phyloP scores from a whole-genome alignment of 1,140 invertebrate genomes.

The Caenorhabditis inopinata region DNA sequence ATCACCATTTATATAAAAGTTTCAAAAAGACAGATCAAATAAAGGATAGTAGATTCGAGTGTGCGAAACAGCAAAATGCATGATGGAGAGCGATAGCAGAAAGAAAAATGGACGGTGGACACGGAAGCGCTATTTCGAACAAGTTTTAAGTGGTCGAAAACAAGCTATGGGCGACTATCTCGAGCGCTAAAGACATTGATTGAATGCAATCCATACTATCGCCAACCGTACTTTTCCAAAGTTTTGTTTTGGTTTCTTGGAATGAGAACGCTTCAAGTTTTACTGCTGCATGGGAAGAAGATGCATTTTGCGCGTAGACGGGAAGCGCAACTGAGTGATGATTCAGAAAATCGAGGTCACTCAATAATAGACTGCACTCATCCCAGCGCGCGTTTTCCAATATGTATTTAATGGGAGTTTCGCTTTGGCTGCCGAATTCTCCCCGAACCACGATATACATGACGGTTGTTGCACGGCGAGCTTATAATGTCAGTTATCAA shows the following conservation, averaged over 20 bases:
- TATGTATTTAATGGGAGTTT: constrained; percentile 30
- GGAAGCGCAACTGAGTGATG: not conserved
- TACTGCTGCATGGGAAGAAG: too few species aligned
- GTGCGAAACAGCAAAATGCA: constrained; percentile 24
- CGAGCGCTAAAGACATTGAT: constrained; percentile 26
- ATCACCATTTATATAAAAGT: too few species aligned
- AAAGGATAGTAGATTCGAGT: constrained; percentile 9
- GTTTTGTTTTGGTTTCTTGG: not conserved
- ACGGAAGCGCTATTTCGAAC: constrained; percentile 24
- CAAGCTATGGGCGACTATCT: constrained; percentile 25
- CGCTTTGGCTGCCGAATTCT: constrained; percentile 11
- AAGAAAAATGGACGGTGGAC: not conserved
- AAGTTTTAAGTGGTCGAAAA: not conserved
- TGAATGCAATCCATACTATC: not conserved
- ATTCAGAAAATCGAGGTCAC: constrained; percentile 6
- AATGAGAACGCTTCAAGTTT: not conserved
- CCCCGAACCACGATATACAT: not conserved
- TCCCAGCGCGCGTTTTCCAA: not conserved
- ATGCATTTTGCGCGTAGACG: not conserved
- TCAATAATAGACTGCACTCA: constrained; percentile 27
- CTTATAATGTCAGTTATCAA: not conserved
- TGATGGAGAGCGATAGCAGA: not conserved
- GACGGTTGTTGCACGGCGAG: constrained; percentile 16
- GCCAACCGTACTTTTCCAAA: not conserved
- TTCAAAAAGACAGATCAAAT: not conserved